Conservation (phyloP, 2,797 vertebrate species). For the Podarcis siculus region DNA sequence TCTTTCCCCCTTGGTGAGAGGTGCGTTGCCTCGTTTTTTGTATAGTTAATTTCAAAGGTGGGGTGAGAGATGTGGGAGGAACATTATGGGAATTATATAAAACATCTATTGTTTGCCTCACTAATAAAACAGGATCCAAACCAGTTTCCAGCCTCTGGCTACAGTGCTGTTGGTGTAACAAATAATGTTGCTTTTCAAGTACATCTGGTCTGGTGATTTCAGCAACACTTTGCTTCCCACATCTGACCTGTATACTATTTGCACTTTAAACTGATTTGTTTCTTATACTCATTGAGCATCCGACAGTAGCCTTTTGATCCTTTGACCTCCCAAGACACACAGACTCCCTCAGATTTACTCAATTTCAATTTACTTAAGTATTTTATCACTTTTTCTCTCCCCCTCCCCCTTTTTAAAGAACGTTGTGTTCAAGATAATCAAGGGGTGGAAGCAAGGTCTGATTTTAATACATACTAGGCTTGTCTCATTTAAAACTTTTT, state of each 20-base stretch:
- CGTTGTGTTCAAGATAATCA: background rate
- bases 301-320: constrained; percentile 63
- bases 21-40: constrained; percentile 9
- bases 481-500: background rate
- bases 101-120: constrained; percentile 44
- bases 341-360: constrained; percentile 57
- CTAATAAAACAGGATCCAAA: constrained; percentile 54
- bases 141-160: constrained; percentile 51
- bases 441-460: background rate
- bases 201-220: constrained; percentile 61
- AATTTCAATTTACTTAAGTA: constrained; percentile 61
- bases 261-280: constrained; percentile 63
- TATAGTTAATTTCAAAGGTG: constrained; percentile 43
- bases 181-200: constrained; percentile 66
- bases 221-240: constrained; percentile 50
- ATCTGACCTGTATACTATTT: constrained; percentile 57
- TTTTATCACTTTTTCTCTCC: background rate
- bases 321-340: constrained; percentile 63
- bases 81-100: constrained; percentile 38
- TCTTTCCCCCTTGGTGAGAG: background rate
- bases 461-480: background rate
- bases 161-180: constrained; percentile 49
- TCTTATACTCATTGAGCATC: constrained; percentile 63
- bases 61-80: constrained; percentile 27
- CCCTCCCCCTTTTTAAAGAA: background rate